Evolutionary conservation across 2,888 invertebrate genomes (phyloP).

Genomic region (Eupithecia centaureata): DNA sequence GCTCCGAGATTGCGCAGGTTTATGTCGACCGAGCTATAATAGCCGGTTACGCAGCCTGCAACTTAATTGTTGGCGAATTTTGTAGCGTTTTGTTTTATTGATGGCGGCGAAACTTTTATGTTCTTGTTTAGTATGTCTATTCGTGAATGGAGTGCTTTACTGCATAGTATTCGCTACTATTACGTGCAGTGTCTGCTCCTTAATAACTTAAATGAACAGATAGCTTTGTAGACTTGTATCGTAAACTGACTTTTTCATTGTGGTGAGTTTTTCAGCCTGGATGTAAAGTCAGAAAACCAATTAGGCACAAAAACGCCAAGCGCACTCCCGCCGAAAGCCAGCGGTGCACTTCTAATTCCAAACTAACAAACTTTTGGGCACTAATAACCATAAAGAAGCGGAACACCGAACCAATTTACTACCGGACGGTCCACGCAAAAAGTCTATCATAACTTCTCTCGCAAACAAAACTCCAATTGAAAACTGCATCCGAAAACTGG

Average conservation of each 20-base stretch:
- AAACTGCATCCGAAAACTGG: conserved; percentile 75
- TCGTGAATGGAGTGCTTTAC: conserved; percentile 5
- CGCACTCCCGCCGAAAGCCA: conserved; percentile 13
- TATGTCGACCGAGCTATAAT: conserved; percentile 48
- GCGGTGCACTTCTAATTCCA: conserved; percentile 26
- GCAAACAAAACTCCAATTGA: conserved; percentile 52
- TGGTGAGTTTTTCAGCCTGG: background rate
- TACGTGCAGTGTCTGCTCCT: background rate
- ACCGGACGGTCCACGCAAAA: conserved; percentile 39
- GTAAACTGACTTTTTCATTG: background rate
- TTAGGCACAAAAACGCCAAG: conserved; percentile 18
- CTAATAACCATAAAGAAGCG: conserved; percentile 45
- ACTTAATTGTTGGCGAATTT: conserved; percentile 51
- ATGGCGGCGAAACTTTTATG: conserved; percentile 19
- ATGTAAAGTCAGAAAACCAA: conserved; percentile 16
- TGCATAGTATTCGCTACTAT: background rate
- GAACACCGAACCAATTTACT: conserved; percentile 45
- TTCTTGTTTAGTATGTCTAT: conserved; percentile 7
- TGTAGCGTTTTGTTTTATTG: conserved; percentile 42
- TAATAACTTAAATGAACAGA: background rate
- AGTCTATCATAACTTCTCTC: conserved; percentile 40
- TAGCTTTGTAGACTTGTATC: background rate
- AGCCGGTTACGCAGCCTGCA: conserved; percentile 44
- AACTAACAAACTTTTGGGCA: conserved; percentile 38
- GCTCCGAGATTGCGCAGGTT: conserved; percentile 66